Evolutionary conservation across 2,888 invertebrate genomes (phyloP).

Genomic region (Drosophila quinaria): DNA sequence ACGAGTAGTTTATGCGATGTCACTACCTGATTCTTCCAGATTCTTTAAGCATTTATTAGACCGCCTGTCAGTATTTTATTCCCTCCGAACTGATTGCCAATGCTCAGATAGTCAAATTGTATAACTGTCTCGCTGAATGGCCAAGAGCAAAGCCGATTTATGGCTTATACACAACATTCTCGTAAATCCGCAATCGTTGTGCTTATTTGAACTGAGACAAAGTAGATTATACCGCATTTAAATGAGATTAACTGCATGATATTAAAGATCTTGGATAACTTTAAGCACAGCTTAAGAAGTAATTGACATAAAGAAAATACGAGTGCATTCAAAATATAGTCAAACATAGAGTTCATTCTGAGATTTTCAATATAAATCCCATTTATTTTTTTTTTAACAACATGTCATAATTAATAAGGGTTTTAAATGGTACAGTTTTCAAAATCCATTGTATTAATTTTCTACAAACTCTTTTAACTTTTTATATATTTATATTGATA

Average conservation of each 20-base stretch:
- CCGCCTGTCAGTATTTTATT: constrained; percentile 45
- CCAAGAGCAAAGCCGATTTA: constrained; percentile 3
- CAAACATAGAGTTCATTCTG: not conserved
- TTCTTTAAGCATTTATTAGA: constrained; percentile 51
- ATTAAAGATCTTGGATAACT: not conserved
- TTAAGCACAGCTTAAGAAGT: not conserved
- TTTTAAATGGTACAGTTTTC: too few species aligned
- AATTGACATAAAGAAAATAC: not conserved
- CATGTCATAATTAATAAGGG: too few species aligned
- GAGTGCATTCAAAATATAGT: not conserved
- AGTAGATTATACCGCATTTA: constrained; percentile 6
- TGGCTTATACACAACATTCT: too few species aligned
- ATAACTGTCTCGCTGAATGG: constrained; percentile 19
- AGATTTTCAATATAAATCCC: not conserved
- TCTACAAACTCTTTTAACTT: too few species aligned
- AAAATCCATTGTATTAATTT: too few species aligned
- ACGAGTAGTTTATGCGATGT: constrained; percentile 72
- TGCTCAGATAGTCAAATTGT: constrained; percentile 61
- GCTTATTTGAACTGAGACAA: not conserved
- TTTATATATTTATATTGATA: too few species aligned
- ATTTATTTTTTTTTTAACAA: too few species aligned
- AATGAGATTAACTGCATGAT: constrained; percentile 11
- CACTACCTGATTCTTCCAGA: constrained; percentile 64
- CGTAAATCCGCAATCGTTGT: constrained; percentile 10
- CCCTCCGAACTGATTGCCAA: constrained; percentile 47